phyloP scores from a whole-genome alignment of 2,113 vertebrate genomes.

The Phocoena sinus region DNA sequence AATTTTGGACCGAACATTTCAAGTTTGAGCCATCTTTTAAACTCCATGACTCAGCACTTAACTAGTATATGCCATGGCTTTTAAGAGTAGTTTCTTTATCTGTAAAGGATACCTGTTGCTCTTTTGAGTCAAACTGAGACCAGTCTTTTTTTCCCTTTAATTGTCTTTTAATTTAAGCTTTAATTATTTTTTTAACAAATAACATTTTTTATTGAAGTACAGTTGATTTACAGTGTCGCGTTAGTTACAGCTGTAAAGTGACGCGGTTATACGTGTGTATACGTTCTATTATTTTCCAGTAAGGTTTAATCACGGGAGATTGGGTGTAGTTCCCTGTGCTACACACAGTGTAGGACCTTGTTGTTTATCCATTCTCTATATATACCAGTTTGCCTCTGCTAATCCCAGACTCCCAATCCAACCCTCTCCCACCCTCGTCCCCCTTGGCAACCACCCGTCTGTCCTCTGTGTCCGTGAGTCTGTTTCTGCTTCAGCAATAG shows the following conservation, averaged over 20 bases:
- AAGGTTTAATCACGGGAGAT: not conserved
- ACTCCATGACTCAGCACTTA: not conserved
- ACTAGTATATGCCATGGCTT: not conserved
- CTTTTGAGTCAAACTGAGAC: not conserved
- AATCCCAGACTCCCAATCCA: not conserved
- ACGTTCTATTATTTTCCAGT: no score
- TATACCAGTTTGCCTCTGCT: no score
- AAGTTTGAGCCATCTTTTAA: not conserved
- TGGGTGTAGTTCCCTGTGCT: not conserved
- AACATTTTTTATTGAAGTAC: not conserved
- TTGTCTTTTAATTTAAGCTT: no score
- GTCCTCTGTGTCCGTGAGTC: not conserved
- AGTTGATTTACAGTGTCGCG: not conserved
- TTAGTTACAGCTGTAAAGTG: no score
- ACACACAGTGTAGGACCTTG: not conserved
- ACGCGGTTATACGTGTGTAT: no score
- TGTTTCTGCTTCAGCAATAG: not conserved
- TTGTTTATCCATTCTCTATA: not conserved
- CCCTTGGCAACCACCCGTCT: accelerated
- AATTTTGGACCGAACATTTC: not conserved
- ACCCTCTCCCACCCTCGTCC: not conserved
- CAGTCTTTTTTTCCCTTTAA: not conserved
- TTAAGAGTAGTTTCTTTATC: not conserved
- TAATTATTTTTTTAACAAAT: no score
- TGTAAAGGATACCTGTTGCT: not conserved